Evolutionary conservation across 1,140 invertebrate species (phyloP), one percentile per base, ranked within the genome.

Genomic region (Euwallacea fornicatus): DNA sequence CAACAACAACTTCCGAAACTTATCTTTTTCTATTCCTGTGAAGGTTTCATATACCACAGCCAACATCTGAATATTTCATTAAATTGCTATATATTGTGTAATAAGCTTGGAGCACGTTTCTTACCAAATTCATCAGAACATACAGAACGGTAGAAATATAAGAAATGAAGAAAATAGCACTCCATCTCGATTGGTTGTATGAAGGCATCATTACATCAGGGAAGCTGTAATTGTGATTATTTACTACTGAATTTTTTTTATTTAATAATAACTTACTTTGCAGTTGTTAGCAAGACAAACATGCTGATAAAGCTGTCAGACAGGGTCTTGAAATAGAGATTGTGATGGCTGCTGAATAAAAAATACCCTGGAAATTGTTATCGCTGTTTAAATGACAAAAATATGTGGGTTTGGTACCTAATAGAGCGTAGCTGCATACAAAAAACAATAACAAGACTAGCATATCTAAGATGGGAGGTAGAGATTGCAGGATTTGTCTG

Each of bases 151-250:
- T 90, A 62, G 89, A 89, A 33, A 97, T 87, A 80, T 96, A 97
- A 0, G 90, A 87, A 63, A 96, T 90, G 82, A 96, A 96, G 81
- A 95, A 96, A 53, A 94, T 82, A n/a, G 90, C 89, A 76, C 92
- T 92, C 88, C 89, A 94, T 78, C 89, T 90, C 13, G 87, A 91
- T 76, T 86, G 85, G 2, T 90, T 88, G 83, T 94, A 96, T 0
- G 93, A 90, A 9, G 91, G 93, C 93, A 97, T 95, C 94, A 96
- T 96, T 7, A 97, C 93, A 82, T 96, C 94, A 16, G 94, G 94
- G 84, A 92, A 96, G 83, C 93, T 95, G 82, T 75, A 84, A 83
- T 13, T 16, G 60, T 21, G 21, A 15, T 13, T 67, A 56, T 60
- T 65, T 33, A 66, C 13, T 11, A 53, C 11, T 41, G 0, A 41